Percentiles rank a stretch among this genome's conserved stretches.
These are phyloP conservation scores for Sesamia inferens DNA, from an alignment of 2,888 invertebrate genomes.

Conservation along the genomic window DNA sequence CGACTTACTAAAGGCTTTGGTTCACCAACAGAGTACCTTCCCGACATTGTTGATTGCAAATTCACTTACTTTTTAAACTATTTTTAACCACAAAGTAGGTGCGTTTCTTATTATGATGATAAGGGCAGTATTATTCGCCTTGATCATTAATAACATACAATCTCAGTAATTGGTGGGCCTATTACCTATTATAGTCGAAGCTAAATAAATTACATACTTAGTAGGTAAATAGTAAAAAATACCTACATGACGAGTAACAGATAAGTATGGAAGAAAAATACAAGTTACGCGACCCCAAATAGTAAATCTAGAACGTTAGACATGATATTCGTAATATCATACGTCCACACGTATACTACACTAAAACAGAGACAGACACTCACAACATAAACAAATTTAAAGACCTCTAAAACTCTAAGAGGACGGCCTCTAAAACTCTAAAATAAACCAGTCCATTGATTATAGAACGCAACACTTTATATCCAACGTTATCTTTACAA, in stretches of 20 bases:
- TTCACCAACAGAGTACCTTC: conserved; percentile 29
- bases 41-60: not conserved
- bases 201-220: no score
- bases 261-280: no score
- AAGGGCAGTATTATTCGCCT: not conserved
- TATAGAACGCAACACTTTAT: conserved; percentile 67
- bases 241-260: no score
- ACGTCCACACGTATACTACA: not conserved
- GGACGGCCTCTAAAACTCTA: conserved; percentile 21
- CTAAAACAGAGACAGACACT: not conserved
- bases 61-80: not conserved
- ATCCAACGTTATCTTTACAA: conserved; percentile 82
- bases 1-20: conserved; percentile 38
- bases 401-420: conserved; percentile 16
- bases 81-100: not conserved
- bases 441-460: conserved; percentile 47
- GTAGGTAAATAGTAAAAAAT: no score
- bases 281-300: no score
- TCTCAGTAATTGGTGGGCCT: not conserved
- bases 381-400: conserved; percentile 4
- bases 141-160: not conserved
- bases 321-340: no score
- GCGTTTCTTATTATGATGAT: not conserved
- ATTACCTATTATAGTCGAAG: not conserved
- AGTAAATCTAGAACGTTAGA: no score